Conservation (phyloP, 2,888 invertebrate genomes). For the Trachelus troglodyta region DNA sequence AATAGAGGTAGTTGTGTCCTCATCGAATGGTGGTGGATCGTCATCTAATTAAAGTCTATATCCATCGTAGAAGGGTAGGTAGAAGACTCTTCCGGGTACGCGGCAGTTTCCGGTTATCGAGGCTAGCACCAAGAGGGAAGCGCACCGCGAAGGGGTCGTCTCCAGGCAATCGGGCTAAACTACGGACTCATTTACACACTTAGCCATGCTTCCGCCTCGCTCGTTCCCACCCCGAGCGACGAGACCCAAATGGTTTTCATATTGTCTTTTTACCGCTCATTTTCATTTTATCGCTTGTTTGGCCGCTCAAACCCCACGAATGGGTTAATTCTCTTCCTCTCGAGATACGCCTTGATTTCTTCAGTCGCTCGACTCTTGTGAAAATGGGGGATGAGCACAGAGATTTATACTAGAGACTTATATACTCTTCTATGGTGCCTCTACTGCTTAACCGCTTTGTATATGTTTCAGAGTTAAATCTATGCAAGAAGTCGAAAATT, state of each 20-base stretch:
- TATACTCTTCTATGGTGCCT: neutral
- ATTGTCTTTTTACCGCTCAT: conserved; percentile 66
- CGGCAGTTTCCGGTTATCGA: conserved; percentile 25
- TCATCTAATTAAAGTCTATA: conserved; percentile 34
- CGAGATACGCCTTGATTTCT: neutral
- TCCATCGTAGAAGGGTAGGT: conserved; percentile 34
- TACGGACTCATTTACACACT: conserved; percentile 64
- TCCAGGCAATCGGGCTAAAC: conserved; percentile 61
- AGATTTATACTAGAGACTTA: neutral
- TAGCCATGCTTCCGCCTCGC: conserved; percentile 48
- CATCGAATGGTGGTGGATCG: conserved; percentile 13
- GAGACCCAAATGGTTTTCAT: conserved; percentile 62
- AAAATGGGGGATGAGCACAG: neutral
- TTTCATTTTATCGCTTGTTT: conserved; percentile 66
- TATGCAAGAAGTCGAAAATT: neutral
- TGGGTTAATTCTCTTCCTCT: conserved; percentile 34
- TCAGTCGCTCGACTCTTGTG: neutral
- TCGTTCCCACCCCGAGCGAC: conserved; percentile 40
- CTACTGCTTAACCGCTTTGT: neutral
- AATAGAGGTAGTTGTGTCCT: neutral
- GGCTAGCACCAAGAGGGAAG: conserved; percentile 35
- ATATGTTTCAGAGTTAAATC: neutral
- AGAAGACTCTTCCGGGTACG: conserved; percentile 23
- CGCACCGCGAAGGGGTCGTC: conserved; percentile 54
- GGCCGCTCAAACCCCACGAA: conserved; percentile 39